Evolutionary conservation across 1,140 invertebrate species (phyloP), one percentile per base, ranked within the genome.

Genomic region (Battus philenor): DNA sequence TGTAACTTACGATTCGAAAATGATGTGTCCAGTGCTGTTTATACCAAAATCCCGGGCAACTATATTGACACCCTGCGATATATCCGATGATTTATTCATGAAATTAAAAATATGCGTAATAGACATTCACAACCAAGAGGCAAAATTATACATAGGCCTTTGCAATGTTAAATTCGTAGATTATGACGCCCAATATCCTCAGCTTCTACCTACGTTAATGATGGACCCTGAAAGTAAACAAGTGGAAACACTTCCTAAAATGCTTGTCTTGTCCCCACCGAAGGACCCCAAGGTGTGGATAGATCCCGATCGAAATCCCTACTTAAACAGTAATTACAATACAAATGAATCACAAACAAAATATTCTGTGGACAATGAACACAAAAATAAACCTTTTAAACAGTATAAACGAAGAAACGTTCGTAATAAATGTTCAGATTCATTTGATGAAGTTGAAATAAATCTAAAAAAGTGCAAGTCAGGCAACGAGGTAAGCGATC

Each of bases 271-370:
- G n/a, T n/a, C n/a, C n/a, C n/a, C n/a, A n/a, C n/a, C n/a, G n/a
- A n/a, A n/a, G n/a, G n/a, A n/a, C n/a, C n/a, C n/a, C 63, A 0
- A 76, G 32, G 69, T 83, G 1, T 79, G 75, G 76, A 83, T 83
- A 38, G 79, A 83, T 24, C 73, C 79, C 1, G 48, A 59, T 0
- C 54, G 65, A 8, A 80, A 73, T 33, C 76, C 79, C 1, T 72
- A 58, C 46, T 71, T 77, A 0, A 79, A 77, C 29, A 80, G 77
- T 38, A 59, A 51, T 2, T 78, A 68, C 38, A 65, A 71, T 10
- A 29, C 50, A 6, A 41, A 56, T 4, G 59, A 66, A 11, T 31
- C 54, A 11, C 62, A 64, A 6, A 61, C 60, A 26, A 38, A 41
- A 27, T 67, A 64, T 18, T 65, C 59, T 4, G 33, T 73, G 0